These are phyloP conservation scores for Eucidaris tribuloides DNA, from an alignment of 35 echinoderm and acorn worm species.

Conservation along the genomic window DNA sequence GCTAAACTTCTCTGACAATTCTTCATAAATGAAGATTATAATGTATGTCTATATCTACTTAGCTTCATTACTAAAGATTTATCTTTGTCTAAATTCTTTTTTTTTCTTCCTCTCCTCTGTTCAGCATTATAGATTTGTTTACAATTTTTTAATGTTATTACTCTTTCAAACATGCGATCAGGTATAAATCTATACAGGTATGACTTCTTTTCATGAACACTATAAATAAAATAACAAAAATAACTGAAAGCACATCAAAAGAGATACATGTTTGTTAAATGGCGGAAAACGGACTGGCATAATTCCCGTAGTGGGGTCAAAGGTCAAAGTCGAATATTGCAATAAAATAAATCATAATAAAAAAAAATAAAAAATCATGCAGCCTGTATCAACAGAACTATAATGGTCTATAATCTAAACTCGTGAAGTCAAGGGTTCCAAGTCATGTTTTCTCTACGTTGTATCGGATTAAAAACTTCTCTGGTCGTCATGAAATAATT, in stretches of 20 bases:
- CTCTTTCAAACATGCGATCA: no score
- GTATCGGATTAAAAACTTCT: background rate
- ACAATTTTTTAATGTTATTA: no score
- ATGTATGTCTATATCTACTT: no score
- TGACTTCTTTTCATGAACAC: background rate
- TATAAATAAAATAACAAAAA: background rate
- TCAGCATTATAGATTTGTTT: no score
- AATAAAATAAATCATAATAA: no score
- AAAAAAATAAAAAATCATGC: background rate
- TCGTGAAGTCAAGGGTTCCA: background rate
- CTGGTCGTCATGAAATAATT: background rate
- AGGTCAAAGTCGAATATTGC: background rate
- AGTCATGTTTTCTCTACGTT: constrained; percentile 32
- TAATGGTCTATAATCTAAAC: background rate
- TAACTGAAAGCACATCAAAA: background rate
- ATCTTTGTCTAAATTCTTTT: no score
- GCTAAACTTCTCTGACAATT: no score
- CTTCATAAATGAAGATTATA: no score
- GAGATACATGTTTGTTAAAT: background rate
- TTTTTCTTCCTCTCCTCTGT: no score
- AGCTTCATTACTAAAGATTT: no score
- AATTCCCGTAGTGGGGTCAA: background rate
- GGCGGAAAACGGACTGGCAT: background rate
- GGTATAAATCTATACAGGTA: no score
- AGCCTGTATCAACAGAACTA: background rate